Evolutionary conservation across 2,888 invertebrate genomes (phyloP).

Genomic region (Amphimallon solstitiale): DNA sequence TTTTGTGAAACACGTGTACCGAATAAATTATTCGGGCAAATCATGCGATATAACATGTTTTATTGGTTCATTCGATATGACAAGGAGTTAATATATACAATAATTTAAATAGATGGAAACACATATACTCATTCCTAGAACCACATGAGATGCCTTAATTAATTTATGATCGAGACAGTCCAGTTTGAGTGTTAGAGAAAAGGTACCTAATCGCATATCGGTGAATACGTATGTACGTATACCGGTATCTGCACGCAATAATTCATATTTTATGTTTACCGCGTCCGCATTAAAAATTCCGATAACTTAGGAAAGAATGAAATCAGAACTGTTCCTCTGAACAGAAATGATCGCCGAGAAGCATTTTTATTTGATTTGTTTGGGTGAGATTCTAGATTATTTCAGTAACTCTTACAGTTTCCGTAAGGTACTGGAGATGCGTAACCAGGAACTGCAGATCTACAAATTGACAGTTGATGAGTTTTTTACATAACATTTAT

Average conservation of each 20-base stretch:
- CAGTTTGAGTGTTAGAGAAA: constrained; percentile 12
- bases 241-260: not conserved
- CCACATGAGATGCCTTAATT: constrained; percentile 11
- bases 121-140: not conserved
- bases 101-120: constrained; percentile 18
- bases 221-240: not conserved
- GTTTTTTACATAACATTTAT: too few relatives aligned
- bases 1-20: constrained; percentile 18
- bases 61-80: constrained; percentile 14
- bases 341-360: too few relatives aligned
- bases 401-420: too few relatives aligned
- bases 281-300: too few relatives aligned
- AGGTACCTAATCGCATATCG: not conserved
- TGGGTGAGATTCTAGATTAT: too few relatives aligned
- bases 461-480: too few relatives aligned
- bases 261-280: not conserved
- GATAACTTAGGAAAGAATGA: too few relatives aligned
- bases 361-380: too few relatives aligned
- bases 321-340: too few relatives aligned
- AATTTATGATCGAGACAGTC: constrained; percentile 16
- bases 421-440: too few relatives aligned
- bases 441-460: too few relatives aligned
- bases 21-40: constrained; percentile 23
- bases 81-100: constrained; percentile 16
- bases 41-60: constrained; percentile 14